Percentiles rank a stretch among this genome's conserved stretches.
phyloP scores from a whole-genome alignment of 2,888 invertebrate species.

The Linyphia triangularis region DNA sequence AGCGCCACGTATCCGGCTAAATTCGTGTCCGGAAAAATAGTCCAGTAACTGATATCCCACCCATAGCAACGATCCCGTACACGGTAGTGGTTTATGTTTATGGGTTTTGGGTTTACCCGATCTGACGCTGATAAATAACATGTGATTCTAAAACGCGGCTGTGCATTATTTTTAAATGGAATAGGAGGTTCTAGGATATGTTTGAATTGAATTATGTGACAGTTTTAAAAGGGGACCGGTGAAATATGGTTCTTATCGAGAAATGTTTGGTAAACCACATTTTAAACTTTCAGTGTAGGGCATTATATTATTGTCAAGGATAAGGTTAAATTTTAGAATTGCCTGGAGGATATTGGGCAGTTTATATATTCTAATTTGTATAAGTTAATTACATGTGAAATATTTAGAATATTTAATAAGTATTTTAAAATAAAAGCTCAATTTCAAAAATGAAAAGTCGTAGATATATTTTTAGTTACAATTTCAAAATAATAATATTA shows the following conservation, averaged over 20 bases:
- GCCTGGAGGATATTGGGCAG: no score
- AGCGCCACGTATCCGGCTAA: conserved; percentile 2
- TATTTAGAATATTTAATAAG: no score
- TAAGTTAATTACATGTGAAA: no score
- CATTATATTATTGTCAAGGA: no score
- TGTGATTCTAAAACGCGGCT: conserved; percentile 3
- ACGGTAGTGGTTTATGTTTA: conserved; percentile 50
- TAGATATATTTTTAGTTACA: no score
- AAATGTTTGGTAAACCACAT: background rate
- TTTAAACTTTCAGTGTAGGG: background rate
- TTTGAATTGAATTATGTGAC: conserved; percentile 3
- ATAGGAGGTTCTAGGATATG: conserved; percentile 1
- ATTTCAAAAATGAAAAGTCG: no score
- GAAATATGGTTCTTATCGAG: background rate
- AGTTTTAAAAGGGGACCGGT: background rate
- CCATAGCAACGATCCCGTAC: background rate
- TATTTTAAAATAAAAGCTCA: no score
- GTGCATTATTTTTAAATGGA: background rate
- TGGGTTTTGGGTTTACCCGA: conserved; percentile 29
- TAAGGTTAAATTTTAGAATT: no score
- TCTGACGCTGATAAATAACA: conserved; percentile 31
- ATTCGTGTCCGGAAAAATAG: background rate
- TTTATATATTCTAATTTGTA: no score
- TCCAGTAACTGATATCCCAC: conserved; percentile 37
- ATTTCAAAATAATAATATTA: no score